Conservation (phyloP, 2,113 vertebrate genomes). For the Semicossyphus pulcher region DNA sequence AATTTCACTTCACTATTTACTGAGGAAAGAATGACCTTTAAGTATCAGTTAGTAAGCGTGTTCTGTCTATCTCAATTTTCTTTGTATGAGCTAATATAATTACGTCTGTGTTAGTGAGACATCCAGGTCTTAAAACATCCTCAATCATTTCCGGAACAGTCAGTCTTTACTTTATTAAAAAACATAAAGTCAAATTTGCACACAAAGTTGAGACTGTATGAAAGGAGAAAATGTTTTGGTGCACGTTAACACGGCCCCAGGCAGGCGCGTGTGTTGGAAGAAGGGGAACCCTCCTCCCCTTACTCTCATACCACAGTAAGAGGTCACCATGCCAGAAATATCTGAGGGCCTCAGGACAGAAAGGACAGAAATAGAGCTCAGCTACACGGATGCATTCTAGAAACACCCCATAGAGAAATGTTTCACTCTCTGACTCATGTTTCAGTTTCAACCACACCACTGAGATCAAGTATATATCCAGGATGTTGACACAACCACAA, state of each 20-base stretch:
- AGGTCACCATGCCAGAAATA: slow-evolving; percentile 29
- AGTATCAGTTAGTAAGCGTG: no score
- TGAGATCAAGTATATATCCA: neutral
- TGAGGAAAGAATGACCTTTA: no score
- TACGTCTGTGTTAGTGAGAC: no score
- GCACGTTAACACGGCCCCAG: neutral
- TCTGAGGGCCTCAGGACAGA: slow-evolving; percentile 1
- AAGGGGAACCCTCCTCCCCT: neutral
- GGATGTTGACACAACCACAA: no score
- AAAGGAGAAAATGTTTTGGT: neutral
- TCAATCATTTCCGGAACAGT: no score
- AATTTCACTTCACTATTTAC: no score
- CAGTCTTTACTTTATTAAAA: no score
- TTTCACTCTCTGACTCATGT: neutral
- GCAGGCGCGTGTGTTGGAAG: neutral
- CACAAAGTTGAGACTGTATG: neutral
- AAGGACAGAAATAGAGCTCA: slow-evolving; percentile 22
- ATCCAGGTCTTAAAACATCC: no score
- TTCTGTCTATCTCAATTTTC: no score
- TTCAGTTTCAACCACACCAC: neutral
- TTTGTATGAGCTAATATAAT: no score
- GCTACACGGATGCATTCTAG: neutral
- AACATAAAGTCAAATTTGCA: no score
- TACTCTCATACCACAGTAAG: neutral
- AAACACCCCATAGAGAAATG: slow-evolving; percentile 12